Base-by-base conservation (phyloP, 1,140 invertebrate genomes). In the Lordiphosa mommai region DNA sequence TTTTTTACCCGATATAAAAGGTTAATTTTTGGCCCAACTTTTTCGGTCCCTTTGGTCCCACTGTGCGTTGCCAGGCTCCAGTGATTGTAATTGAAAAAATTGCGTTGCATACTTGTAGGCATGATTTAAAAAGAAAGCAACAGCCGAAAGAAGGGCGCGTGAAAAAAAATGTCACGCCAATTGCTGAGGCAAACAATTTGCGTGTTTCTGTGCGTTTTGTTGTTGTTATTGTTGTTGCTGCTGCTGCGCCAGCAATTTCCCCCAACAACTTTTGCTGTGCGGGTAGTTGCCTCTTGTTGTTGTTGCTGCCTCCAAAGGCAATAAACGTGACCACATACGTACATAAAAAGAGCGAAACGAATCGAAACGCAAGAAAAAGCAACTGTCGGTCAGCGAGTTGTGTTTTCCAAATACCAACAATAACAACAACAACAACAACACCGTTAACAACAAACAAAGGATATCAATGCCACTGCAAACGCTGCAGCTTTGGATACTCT, bases 111-210 rank as follows among this genome's bases (percentile, higher is more conserved):
- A 67, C 59, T 67, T 61, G 33, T 61, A 67, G 64, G 64, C 64
- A 37, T 46, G 58, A 47, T 57, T 61, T 61, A 50, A 67, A 56
- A 61, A 49, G 17, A 41, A 48, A 32, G 4, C 40, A 33, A 14
- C 32, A 37, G 17, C 10, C 16, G 37, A 9, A 12, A 20, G 10
- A 32, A 23, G 1, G 5, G 23, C 23, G 13, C 13, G 23, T 30
- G 12, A 36, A 38, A 59, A 52, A 59, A 57, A 55, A 27, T 47
- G 46, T 51, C 29, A 46, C 34, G 46, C 50, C 64, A 67, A 63
- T 63, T 67, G 64, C 64, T 67, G 64, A 67, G 58, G 27, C 64
- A 63, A 67, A 67, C 59, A 67, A 57, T 57, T 67, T 63, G 53
- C 47, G 14, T 49, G 23, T 49, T 23, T 23, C 20, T 4, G 20